A percentile compares a stretch with the other conserved stretches of the same genome.
Conservation (phyloP, 2,113 vertebrate species). For the Chascanopsetta lugubris region DNA sequence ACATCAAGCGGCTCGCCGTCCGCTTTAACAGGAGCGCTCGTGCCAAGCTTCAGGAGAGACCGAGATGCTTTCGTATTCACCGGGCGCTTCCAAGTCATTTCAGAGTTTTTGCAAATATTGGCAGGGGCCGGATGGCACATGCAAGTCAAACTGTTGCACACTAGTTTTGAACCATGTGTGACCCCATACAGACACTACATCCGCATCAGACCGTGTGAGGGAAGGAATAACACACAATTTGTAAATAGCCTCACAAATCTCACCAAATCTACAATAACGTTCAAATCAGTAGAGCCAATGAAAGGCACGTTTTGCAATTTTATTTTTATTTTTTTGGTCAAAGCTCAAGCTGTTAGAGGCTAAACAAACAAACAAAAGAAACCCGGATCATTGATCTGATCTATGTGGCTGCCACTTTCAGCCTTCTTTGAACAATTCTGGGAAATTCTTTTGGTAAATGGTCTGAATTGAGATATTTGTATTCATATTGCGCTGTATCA, state of each 20-base stretch:
- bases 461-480: too few relatives aligned
- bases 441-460: too few relatives aligned
- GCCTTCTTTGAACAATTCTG: too few relatives aligned
- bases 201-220: conserved; percentile 28
- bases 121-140: conserved; percentile 13
- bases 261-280: too few relatives aligned
- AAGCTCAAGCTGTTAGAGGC: too few relatives aligned
- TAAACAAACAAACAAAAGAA: too few relatives aligned
- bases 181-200: conserved; percentile 1
- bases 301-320: too few relatives aligned
- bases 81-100: conserved; percentile 38
- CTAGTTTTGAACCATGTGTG: conserved; percentile 3
- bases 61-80: conserved; percentile 40
- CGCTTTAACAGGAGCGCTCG: conserved; percentile 63
- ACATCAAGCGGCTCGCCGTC: conserved; percentile 76
- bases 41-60: conserved; percentile 47
- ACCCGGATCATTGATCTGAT: too few relatives aligned
- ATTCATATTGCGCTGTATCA: too few relatives aligned
- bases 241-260: background rate
- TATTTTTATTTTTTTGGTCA: too few relatives aligned
- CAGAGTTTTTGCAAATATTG: conserved; percentile 39
- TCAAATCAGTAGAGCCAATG: too few relatives aligned
- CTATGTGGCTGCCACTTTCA: too few relatives aligned
- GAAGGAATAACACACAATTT: background rate
- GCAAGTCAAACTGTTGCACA: conserved; percentile 33